Evolutionary conservation across 2,797 vertebrate species (phyloP).

Genomic region (Arvicola amphibius): DNA sequence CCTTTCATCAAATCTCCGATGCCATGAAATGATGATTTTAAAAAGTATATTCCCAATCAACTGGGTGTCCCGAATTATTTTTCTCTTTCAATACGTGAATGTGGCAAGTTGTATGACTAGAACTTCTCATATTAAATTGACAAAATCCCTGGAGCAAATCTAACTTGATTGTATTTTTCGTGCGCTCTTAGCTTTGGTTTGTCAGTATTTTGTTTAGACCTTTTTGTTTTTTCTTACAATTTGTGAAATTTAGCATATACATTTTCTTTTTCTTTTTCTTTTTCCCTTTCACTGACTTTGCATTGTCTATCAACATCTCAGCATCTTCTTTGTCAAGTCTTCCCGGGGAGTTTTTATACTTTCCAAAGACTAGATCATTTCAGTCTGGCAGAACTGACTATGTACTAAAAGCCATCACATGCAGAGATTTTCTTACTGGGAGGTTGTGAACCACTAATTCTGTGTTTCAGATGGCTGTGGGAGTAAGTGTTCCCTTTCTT

Average conservation of each 20-base stretch:
- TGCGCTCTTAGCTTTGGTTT: conserved; percentile 31
- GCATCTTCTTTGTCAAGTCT: conserved; percentile 12
- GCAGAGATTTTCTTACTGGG: neutral
- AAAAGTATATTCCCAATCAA: neutral
- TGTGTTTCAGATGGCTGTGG: neutral
- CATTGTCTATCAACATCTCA: conserved; percentile 16
- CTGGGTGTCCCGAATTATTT: neutral
- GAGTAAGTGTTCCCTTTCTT: neutral
- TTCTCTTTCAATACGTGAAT: conserved; percentile 16
- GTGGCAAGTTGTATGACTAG: neutral
- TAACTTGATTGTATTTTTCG: conserved; percentile 32
- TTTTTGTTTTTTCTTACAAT: conserved; percentile 8
- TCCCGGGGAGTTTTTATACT: conserved; percentile 2
- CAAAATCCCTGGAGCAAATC: neutral
- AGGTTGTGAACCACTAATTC: neutral
- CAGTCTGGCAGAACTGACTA: conserved; percentile 8
- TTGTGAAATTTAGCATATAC: conserved; percentile 9
- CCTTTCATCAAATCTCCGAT: neutral
- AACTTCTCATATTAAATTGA: conserved; percentile 35
- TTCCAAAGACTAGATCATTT: conserved; percentile 42
- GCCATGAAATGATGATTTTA: neutral
- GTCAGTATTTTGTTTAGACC: conserved; percentile 6
- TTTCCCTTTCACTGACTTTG: neutral
- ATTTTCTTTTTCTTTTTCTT: neutral
- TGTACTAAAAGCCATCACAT: neutral